These are phyloP conservation scores for Chunga burmeisteri DNA, from an alignment of 2,113 vertebrate species.

Conservation along the genomic window DNA sequence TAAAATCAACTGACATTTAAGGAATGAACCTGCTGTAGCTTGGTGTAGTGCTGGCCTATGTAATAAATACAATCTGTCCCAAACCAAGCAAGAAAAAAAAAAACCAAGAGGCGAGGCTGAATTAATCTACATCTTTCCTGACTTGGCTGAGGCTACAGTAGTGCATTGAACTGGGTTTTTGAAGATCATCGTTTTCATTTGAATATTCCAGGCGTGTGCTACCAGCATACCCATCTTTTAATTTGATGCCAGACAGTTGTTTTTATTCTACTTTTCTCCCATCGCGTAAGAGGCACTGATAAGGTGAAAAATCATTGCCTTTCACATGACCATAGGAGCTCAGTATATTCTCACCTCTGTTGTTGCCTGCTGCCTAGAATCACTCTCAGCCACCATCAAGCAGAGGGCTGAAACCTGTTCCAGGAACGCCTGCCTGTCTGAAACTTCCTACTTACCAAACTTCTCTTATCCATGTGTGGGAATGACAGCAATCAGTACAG, in stretches of 20 bases:
- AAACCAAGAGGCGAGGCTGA: background rate
- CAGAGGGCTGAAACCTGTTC: background rate
- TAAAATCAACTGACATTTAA: conserved; percentile 45
- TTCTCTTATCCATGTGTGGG: background rate
- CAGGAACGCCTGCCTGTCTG: background rate
- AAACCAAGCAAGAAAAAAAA: background rate
- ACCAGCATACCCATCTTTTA: background rate
- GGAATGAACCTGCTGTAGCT: background rate
- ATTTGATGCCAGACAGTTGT: background rate
- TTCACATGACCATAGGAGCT: background rate
- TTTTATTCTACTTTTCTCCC: background rate
- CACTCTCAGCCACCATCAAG: background rate
- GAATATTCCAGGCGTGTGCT: background rate
- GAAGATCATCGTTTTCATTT: background rate
- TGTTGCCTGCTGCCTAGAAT: background rate
- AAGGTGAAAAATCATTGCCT: background rate
- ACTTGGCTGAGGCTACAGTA: background rate
- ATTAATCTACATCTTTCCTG: conserved; percentile 22
- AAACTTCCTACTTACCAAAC: background rate
- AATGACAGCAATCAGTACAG: background rate
- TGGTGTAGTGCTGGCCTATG: background rate
- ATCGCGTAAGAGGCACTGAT: background rate
- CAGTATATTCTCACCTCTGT: background rate
- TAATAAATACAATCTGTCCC: conserved; percentile 20
- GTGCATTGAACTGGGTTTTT: background rate